Evolutionary conservation across 1,140 invertebrate species (phyloP), one percentile per base, ranked within the genome.

Genomic region (Polyergus mexicanus): DNA sequence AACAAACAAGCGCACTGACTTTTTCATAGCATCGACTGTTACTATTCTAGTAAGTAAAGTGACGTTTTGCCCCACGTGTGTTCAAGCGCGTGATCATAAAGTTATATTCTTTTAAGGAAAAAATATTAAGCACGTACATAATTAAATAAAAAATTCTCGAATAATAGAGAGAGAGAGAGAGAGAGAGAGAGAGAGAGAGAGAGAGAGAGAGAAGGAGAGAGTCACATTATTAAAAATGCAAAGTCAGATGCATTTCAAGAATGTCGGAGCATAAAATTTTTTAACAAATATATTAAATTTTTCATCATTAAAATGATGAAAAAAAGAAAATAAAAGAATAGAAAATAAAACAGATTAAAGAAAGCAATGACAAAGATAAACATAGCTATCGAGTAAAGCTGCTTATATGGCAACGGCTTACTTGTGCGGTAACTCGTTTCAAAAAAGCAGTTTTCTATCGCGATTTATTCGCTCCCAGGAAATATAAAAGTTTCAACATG

Each of bases 401-500:
- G 78, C 89, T 93, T 93, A 93, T 92, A 89, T 77, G 87, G 84
- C 72, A 75, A 90, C n/a, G n/a, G n/a, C 78, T 86, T 91, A 19
- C 47, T 63, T 91, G 86, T 83, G 74, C 75, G 84, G 66, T 65
- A 38, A 87, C 88, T 81, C 86, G 86, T 90, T 91, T 91, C 86
- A 69, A 84, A 63, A 86, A 85, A 89, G 85, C 78, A 88, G 71
- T 92, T 90, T 91, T 88, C 88, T 84, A 90, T 86, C 87, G 58
- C 22, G 54, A 63, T 54, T 69, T 86, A 80, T 72, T 80, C 62
- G 76, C 58, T 80, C 71, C 22, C 60, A 62, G 25, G 77, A 77
- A 88, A 84, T 41, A 51, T 58, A 81, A 62, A 85, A 71, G 63
- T 78, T 68, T 76, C 35, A 84, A 65, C 58, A 65, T 71, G 62